Conservation (phyloP, 2,113 vertebrate genomes). For the Chaenocephalus aceratus region DNA sequence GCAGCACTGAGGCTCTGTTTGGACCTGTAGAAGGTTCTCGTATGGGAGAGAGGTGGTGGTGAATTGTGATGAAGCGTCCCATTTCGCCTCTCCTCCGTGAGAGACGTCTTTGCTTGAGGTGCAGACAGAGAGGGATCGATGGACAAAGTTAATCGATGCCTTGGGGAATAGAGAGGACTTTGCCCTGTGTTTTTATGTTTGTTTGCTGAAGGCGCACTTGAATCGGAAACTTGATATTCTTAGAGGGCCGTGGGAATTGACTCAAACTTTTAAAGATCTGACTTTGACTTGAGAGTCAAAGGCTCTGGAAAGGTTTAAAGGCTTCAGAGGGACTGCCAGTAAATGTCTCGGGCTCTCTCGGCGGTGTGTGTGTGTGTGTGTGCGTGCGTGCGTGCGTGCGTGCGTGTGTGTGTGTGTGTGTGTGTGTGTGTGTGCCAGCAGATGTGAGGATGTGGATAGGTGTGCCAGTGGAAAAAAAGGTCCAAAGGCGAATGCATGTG, state of each 20-base stretch:
- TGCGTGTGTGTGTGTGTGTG: conserved; percentile 17
- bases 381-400: conserved; percentile 14
- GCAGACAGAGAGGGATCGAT: conserved; percentile 63
- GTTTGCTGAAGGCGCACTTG: conserved; percentile 29
- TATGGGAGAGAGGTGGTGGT: conserved; percentile 5
- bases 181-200: conserved; percentile 27
- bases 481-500: neutral
- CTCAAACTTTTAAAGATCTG: conserved; percentile 44
- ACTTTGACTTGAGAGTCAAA: conserved; percentile 38
- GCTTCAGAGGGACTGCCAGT: conserved; percentile 4
- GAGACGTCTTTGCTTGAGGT: conserved; percentile 59
- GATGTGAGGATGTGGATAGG: neutral
- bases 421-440: neutral
- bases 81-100: conserved; percentile 52
- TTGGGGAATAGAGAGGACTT: conserved; percentile 32
- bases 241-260: conserved; percentile 36
- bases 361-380: conserved; percentile 8
- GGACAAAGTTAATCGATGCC: conserved; percentile 65
- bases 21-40: neutral
- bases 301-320: conserved; percentile 32
- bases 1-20: neutral
- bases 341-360: conserved; percentile 9
- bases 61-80: conserved; percentile 60
- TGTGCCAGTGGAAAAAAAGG: conserved; percentile 23
- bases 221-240: conserved; percentile 57